Conservation (phyloP, 2,888 invertebrate species). For the Drymonia ruficornis region DNA sequence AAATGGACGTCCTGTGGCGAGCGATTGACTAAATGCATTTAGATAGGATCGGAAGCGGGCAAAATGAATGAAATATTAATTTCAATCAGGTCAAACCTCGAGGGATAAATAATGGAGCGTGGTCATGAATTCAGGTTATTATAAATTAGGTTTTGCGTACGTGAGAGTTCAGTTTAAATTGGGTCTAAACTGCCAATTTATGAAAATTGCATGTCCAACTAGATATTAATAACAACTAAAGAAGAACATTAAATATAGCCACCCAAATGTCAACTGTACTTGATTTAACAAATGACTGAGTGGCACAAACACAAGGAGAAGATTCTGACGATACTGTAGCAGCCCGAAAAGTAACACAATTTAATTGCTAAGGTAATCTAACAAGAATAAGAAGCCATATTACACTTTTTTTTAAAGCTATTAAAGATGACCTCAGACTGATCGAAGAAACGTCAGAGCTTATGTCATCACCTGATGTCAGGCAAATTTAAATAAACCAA, state of each 20-base stretch:
- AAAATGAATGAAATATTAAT: constrained; percentile 17
- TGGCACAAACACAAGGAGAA: no score
- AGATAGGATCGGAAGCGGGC: constrained; percentile 19
- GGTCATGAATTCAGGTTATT: neutral
- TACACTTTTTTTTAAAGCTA: neutral
- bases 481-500: constrained; percentile 18
- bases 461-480: constrained; percentile 25
- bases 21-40: constrained; percentile 25
- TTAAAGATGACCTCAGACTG: constrained; percentile 16
- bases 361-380: no score
- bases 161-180: neutral
- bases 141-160: neutral
- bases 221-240: no score
- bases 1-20: constrained; percentile 25
- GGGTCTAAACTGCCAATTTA: neutral
- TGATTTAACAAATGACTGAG: no score
- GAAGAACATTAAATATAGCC: no score
- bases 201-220: neutral
- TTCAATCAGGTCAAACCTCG: constrained; percentile 6
- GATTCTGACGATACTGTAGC: no score
- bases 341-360: no score
- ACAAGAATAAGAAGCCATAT: neutral
- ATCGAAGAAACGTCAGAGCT: constrained; percentile 12
- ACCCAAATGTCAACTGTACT: no score
- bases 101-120: neutral